Evolutionary conservation across 2,888 invertebrate genomes (phyloP), one percentile per base, ranked within the genome.

Genomic region (Mythimna impura): DNA sequence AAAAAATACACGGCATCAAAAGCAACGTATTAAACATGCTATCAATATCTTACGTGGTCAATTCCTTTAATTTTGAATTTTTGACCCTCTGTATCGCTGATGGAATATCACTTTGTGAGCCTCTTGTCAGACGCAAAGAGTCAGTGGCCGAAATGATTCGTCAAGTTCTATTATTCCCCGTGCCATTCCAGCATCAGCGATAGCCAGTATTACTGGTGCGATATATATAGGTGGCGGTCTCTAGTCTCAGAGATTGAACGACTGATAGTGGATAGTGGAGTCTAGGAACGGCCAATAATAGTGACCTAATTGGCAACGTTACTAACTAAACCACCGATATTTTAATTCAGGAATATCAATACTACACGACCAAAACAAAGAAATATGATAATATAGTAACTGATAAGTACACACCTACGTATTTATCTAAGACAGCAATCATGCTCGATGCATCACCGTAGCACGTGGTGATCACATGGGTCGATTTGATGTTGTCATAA

Each of bases 381-480:
- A 65, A 43, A 14, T 52, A 22, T 57, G 25, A 34, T 55, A 64
- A 47, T 2, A 47, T 47, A 47, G 47, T 20, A 47, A 5, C 7
- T 25, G 54, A 60, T 68, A 68, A 76, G 40, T 22, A 40, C 14
- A 64, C 30, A 52, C 40, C 17, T 57, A 67, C 12, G 40, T 62
- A 61, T 52, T 68, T 69, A 80, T 74, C 76, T 66, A 22, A 52
- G 55, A 66, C 63, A 40, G 43, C 34, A 6, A 52, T 57, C 79
- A 78, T 47, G 76, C 52, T 7, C 25, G 8, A 65, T 61, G 55
- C 76, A 81, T 76, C 55, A 81, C 20, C 9, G 2, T 5, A 8
- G 22, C 81, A 80, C 71, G 71, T 62, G 40, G 40, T 0, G 9
- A 40, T 34, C 67, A 50, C 71, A 71, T 76, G 79, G 40, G 50